A percentile compares a stretch with the other conserved stretches of the same genome.
These are phyloP conservation scores for Stigmatopora argus DNA, from an alignment of 2,113 vertebrate species.

Conservation along the genomic window DNA sequence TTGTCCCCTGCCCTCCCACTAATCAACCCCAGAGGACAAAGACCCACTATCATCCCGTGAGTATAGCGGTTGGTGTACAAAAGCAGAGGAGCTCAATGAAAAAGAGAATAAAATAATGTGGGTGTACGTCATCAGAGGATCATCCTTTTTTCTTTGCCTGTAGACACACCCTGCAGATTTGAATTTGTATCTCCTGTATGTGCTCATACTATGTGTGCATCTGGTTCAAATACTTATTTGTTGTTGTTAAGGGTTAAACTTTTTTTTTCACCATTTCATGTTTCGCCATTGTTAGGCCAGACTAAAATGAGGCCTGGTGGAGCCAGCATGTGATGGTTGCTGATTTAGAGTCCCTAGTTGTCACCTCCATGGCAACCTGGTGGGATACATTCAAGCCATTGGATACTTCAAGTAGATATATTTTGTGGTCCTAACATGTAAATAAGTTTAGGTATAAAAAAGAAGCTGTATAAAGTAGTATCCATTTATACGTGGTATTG, in stretches of 20 bases:
- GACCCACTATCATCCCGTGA: slow-evolving; percentile 49
- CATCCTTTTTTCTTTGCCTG: neutral
- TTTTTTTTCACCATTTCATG: slow-evolving; percentile 1
- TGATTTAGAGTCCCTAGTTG: neutral
- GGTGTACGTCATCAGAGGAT: slow-evolving; percentile 15
- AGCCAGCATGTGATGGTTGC: neutral
- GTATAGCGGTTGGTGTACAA: slow-evolving; percentile 41
- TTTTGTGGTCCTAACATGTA: neutral
- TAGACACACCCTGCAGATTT: slow-evolving; percentile 9
- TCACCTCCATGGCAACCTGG: neutral
- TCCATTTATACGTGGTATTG: neutral
- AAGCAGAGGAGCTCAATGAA: slow-evolving; percentile 41
- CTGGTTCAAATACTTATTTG: slow-evolving; percentile 39
- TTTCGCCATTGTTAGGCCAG: no score
- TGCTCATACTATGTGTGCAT: neutral
- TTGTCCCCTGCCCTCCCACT: slow-evolving; percentile 28
- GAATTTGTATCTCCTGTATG: neutral
- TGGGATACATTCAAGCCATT: no score
- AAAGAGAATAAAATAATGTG: slow-evolving; percentile 14
- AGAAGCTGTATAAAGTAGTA: neutral
- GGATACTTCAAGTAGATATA: neutral
- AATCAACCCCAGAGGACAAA: slow-evolving; percentile 56
- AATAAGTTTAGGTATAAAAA: neutral
- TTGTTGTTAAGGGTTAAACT: slow-evolving; percentile 19
- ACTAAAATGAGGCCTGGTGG: no score